These are phyloP conservation scores for Mesocricetus auratus DNA, from an alignment of 2,113 vertebrate species.

Conservation along the genomic window DNA sequence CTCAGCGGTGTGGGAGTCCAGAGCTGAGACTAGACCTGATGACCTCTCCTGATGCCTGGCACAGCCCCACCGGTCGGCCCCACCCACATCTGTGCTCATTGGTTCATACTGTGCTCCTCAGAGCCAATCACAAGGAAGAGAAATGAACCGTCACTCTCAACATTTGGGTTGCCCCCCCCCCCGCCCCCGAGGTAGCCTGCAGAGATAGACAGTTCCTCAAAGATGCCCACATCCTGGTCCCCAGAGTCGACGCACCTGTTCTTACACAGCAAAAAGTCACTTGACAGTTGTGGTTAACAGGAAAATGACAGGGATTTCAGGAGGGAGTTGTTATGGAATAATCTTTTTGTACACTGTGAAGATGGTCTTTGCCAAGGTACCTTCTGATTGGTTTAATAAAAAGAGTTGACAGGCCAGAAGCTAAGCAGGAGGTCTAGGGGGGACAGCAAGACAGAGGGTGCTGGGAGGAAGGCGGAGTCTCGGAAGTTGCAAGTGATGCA, in stretches of 20 bases:
- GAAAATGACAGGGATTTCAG: not conserved
- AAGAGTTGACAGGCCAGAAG: not conserved
- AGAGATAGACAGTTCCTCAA: not conserved
- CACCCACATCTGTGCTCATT: not conserved
- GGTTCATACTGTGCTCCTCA: no score
- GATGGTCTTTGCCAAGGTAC: not conserved
- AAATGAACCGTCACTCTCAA: not conserved
- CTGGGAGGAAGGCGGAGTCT: not conserved
- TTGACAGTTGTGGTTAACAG: not conserved
- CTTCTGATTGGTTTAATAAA: not conserved
- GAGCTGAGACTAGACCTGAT: not conserved
- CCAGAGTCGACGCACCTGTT: no score
- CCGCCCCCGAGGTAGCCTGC: rapidly evolving
- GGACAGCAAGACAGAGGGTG: not conserved
- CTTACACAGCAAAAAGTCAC: not conserved
- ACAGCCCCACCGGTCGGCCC: not conserved
- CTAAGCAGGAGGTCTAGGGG: not conserved
- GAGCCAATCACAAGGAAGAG: not conserved
- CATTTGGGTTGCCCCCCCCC: not conserved
- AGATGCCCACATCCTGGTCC: not conserved
- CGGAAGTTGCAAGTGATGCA: not conserved
- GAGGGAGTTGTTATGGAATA: not conserved
- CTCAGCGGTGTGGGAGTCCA: not conserved
- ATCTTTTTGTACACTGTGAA: not conserved
- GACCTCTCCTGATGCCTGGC: rapidly evolving